Evolutionary conservation across 2,888 invertebrate species (phyloP), one percentile per base, ranked within the genome.

Genomic region (Aricia artaxerxes): DNA sequence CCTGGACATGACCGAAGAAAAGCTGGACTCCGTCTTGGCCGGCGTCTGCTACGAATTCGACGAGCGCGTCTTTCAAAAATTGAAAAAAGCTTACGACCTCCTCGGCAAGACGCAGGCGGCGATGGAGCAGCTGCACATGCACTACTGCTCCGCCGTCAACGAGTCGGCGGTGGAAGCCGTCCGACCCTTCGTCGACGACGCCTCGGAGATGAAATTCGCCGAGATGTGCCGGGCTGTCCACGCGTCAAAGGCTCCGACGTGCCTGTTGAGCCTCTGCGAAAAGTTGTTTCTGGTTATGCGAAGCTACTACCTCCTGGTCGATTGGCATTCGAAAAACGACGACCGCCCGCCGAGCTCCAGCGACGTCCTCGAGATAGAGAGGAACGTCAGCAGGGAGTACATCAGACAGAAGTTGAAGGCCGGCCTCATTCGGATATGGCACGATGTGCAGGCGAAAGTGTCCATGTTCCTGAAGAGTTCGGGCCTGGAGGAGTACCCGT

Each of bases 91-190:
- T 0, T 99, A 99, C 87, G 96, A 96, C 64, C 93, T 99, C 38
- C 91, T 99, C 4, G 98, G 98, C 0, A 99, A 99, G 91, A 98
- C 97, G 0, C 97, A 98, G 90, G 97, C 97, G 2, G 98, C 98
- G 0, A 97, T 99, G 96, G 99, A 99, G 89, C 98, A 99, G 88
- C 90, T 99, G 11, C 98, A 98, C 84, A 98, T 99, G 96, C 98
- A 99, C 88, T 99, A 98, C 86, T 97, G 98, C 0, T 98, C 98
- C 69, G 97, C 98, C 0, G 97, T 99, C 24, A 99, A 98, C 83
- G 97, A 97, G 81, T 96, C 97, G 0, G 97, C 98, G 0, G 95
- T 96, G 40, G 95, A 95, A 73, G 95, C 96, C 0, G 91, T 96
- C 0, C 95, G 95, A 81, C 93, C 94, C 1, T 95, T 95, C 84